Base-by-base conservation (phyloP, 2,113 vertebrate species). In the Rattus rattus region DNA sequence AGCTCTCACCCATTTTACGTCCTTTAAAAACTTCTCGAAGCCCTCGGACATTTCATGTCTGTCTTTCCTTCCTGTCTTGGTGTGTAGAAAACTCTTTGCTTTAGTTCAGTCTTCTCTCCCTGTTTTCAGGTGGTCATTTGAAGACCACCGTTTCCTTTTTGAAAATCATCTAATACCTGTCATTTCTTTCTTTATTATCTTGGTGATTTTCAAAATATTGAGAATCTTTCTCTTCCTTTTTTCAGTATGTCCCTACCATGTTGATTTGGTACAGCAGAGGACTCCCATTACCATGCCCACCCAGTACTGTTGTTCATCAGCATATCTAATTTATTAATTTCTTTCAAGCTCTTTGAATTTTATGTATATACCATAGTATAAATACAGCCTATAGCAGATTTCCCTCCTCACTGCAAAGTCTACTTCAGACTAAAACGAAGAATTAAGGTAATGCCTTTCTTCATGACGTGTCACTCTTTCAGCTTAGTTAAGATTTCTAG, bases 41-140 rank as follows among this genome's bases (percentile, higher is more conserved):
- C 13, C 2, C 11, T 24, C 54, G 77, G 20, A 70, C 3, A 43
- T 43, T 84, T 93, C 24, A 56, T 59, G 2, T 72, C 19, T 13
- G 2, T 7, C 39, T 75, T 56, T 83, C 88, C 7, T 26, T 7
- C 33, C 56, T 70, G 14, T 2, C 52, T 77, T 28, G 63, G 30
- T 39, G 4, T 0, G 7, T 3, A 1, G 8, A 14, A 43, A 0
- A 6, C 2, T 76, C 80, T 39, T 79, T 16, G 61, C 12, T 76
- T 90, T 54, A 30, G 2, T 80, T 7, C 6, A 39, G 28, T 47
- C 61, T 88, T 67, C 39, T 33, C 52, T 88, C 13, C 2, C 2
- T 26, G 19, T 36, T 43, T 43, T 8, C 2, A 20, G 47, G 5
- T 28, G 22, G 13, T 19, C 73, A 22, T 52, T 54, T 75, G 8